phyloP scores from a whole-genome alignment of 2,888 invertebrate species.

The Diabrotica balteata region DNA sequence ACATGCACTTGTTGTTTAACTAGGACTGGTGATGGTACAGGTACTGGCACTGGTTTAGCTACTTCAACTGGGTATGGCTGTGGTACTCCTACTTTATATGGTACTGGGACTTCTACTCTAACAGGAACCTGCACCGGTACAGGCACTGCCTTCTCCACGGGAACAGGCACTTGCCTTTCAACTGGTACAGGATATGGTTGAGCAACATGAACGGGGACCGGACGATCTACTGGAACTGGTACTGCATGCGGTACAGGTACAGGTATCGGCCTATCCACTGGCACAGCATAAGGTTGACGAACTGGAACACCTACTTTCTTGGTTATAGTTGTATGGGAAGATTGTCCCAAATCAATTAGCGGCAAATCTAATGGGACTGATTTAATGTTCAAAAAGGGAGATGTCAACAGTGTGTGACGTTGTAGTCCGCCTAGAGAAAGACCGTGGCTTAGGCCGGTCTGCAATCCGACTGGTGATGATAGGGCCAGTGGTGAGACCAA shows the following conservation, averaged over 20 bases:
- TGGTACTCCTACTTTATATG: slow-evolving; percentile 53
- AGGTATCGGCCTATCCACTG: slow-evolving; percentile 63
- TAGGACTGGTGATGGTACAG: slow-evolving; percentile 60
- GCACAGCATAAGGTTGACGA: slow-evolving; percentile 64
- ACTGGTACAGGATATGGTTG: slow-evolving; percentile 63
- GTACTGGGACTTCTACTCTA: slow-evolving; percentile 54
- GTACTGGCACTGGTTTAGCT: slow-evolving; percentile 62
- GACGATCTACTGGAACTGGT: slow-evolving; percentile 62
- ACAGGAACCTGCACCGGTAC: slow-evolving; percentile 60
- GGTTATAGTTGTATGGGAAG: slow-evolving; percentile 58
- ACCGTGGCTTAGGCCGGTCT: no score
- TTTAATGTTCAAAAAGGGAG: no score
- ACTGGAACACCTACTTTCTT: slow-evolving; percentile 59
- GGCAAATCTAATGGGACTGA: no score
- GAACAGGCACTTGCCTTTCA: slow-evolving; percentile 64
- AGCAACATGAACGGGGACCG: slow-evolving; percentile 60
- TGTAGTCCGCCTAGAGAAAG: no score
- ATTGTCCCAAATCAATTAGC: slow-evolving; percentile 46
- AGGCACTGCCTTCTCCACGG: slow-evolving; percentile 65
- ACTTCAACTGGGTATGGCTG: slow-evolving; percentile 60
- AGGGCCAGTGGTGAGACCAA: no score
- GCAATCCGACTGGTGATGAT: no score
- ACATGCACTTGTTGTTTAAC: slow-evolving; percentile 48
- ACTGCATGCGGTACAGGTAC: slow-evolving; percentile 59
- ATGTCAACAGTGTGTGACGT: no score